These are phyloP conservation scores for Melanaphis sacchari DNA, from an alignment of 1,140 invertebrate species.

Conservation along the genomic window DNA sequence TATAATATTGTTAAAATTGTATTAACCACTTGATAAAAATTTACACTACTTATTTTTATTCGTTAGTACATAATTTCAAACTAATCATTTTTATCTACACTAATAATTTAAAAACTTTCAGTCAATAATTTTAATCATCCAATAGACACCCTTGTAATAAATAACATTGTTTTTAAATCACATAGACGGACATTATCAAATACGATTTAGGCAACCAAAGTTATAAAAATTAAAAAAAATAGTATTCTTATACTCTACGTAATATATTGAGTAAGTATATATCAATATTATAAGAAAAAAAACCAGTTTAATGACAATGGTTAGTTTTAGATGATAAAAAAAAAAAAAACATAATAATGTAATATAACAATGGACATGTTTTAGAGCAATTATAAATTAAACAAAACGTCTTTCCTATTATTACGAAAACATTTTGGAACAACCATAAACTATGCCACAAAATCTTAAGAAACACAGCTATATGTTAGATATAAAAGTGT, in stretches of 20 bases:
- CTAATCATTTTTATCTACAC: background rate
- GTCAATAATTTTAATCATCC: background rate
- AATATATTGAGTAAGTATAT: background rate
- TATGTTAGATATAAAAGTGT: background rate
- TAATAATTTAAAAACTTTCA: background rate
- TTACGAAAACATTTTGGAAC: background rate
- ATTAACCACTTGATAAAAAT: background rate
- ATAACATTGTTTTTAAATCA: background rate
- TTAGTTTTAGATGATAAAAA: background rate
- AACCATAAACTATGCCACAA: background rate
- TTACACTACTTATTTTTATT: no score
- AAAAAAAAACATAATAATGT: background rate
- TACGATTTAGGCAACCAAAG: no score
- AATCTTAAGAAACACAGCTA: background rate
- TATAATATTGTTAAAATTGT: no score
- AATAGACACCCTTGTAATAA: background rate
- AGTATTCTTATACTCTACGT: no score
- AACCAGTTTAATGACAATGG: background rate
- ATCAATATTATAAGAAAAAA: background rate
- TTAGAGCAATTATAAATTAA: background rate
- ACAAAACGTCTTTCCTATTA: background rate
- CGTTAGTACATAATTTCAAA: background rate
- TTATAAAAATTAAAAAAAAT: no score
- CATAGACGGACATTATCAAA: background rate
- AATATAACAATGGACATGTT: background rate